Conservation (phyloP, 1,140 invertebrate species). For the Pseudoatta argentina region DNA sequence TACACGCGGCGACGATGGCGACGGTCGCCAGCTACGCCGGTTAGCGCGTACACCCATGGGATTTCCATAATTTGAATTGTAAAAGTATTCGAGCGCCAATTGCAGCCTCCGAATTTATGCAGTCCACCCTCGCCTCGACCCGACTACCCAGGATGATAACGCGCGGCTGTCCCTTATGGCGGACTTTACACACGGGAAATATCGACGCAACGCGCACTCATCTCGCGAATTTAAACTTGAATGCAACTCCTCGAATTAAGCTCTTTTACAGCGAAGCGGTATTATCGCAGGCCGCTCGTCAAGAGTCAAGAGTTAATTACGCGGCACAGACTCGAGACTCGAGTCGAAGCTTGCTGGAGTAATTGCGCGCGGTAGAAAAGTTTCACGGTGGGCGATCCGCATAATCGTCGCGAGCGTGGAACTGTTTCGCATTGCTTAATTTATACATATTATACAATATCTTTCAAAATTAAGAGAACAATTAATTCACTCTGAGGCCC, state of each 20-base stretch:
- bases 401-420: conserved; percentile 19
- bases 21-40: conserved; percentile 53
- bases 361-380: conserved; percentile 52
- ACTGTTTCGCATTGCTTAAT: conserved; percentile 28
- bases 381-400: conserved; percentile 14
- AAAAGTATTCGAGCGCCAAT: conserved; percentile 82
- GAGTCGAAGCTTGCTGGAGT: conserved; percentile 19
- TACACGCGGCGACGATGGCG: conserved; percentile 46
- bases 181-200: conserved; percentile 41
- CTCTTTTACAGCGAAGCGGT: conserved; percentile 48
- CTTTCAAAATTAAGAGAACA: conserved; percentile 18
- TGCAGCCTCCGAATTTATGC: conserved; percentile 80
- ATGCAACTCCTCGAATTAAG: conserved; percentile 42
- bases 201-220: conserved; percentile 14
- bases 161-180: conserved; percentile 53
- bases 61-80: conserved; percentile 84
- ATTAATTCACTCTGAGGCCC: not conserved
- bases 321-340: conserved; percentile 23
- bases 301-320: conserved; percentile 57
- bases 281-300: conserved; percentile 56
- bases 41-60: conserved; percentile 74
- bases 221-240: conserved; percentile 44
- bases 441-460: not conserved
- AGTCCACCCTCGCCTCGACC: conserved; percentile 69
- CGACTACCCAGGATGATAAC: conserved; percentile 1